A percentile compares a stretch with the other conserved stretches of the same genome.
These are phyloP conservation scores for Rhea americana DNA, from an alignment of 2,113 vertebrate genomes.

Conservation along the genomic window DNA sequence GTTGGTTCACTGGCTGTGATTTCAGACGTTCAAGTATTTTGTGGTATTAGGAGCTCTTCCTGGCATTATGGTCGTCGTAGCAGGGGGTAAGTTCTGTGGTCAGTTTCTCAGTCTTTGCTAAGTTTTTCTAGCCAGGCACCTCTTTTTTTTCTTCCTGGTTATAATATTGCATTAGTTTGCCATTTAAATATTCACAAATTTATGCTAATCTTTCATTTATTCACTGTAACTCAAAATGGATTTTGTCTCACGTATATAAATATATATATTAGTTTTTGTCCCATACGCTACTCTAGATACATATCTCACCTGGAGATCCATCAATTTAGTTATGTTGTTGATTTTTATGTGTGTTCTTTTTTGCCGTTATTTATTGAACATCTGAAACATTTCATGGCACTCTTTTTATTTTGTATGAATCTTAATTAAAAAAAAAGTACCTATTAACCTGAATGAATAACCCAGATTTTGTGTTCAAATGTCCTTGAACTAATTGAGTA, in stretches of 20 bases:
- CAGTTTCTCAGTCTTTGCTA: background rate
- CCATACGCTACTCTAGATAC: background rate
- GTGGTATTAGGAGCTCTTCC: constrained; percentile 13
- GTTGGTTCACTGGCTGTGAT: constrained; percentile 32
- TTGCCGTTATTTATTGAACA: background rate
- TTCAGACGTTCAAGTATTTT: constrained; percentile 9
- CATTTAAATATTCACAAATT: constrained; percentile 2
- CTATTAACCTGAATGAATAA: background rate
- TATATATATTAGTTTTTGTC: background rate
- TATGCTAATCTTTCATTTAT: background rate
- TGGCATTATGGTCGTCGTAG: background rate
- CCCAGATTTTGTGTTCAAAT: background rate
- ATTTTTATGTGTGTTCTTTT: background rate
- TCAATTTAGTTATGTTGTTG: background rate
- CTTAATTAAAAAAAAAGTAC: background rate
- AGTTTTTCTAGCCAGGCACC: background rate
- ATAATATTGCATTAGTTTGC: background rate
- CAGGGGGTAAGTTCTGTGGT: background rate
- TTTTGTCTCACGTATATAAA: constrained; percentile 1
- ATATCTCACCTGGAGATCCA: background rate
- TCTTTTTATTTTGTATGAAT: background rate
- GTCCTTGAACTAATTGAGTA: background rate
- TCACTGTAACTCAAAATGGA: background rate
- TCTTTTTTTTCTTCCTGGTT: background rate
- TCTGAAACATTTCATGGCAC: background rate